phyloP scores from a whole-genome alignment of 2,113 vertebrate genomes.

The Chelonoidis abingdonii region DNA sequence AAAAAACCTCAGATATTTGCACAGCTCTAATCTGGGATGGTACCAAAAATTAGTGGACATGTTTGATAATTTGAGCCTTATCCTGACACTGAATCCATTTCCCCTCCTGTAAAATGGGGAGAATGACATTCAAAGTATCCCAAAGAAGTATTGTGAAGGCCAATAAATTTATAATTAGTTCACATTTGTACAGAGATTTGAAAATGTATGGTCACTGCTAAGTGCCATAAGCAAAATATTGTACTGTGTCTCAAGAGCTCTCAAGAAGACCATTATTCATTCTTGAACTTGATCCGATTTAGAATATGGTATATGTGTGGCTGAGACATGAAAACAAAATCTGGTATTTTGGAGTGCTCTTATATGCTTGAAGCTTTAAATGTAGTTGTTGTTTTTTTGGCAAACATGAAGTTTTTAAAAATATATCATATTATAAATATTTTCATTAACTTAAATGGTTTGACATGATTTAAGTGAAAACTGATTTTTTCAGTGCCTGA shows the following conservation, averaged over 20 bases:
- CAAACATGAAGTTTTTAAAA: neutral
- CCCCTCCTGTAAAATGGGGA: neutral
- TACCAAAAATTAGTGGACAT: neutral
- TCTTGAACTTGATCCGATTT: neutral
- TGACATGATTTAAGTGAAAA: neutral
- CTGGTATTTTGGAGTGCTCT: neutral
- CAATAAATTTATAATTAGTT: neutral
- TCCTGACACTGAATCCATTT: neutral
- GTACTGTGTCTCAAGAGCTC: fast-evolving
- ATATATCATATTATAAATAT: neutral
- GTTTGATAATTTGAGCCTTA: neutral
- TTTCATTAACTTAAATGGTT: neutral
- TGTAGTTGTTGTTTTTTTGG: neutral
- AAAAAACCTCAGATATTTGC: no score
- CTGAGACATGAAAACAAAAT: neutral
- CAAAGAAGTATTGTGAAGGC: neutral
- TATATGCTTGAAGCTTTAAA: neutral
- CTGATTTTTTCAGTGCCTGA: neutral
- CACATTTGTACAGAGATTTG: neutral
- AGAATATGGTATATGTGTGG: neutral
- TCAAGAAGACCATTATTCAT: neutral
- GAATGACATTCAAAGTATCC: neutral
- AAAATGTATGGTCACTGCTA: neutral
- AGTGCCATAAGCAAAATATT: neutral
- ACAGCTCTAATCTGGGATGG: neutral